Base-by-base conservation (phyloP, 2,113 vertebrate genomes). In the Labeo rohita region DNA sequence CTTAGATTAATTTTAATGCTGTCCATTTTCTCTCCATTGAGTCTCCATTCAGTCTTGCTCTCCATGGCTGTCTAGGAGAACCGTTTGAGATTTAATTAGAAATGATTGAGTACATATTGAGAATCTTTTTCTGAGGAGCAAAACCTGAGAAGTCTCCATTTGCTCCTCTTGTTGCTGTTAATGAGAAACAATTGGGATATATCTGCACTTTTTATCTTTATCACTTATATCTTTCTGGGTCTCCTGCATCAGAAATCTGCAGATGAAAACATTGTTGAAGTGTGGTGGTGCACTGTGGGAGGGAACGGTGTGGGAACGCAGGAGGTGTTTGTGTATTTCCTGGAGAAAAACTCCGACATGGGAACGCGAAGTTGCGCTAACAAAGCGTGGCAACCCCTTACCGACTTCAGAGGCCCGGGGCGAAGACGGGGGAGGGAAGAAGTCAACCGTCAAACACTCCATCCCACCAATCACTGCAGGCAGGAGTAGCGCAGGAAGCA, bases 291-390 rank as follows among this genome's bases (percentile, higher is more conserved):
- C 34, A 56, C 82, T 70, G 0, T 3, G 70, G 83, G 86, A 80
- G 78, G 79, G 50, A 43, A 43, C 8, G 1, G 2, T 87, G 87
- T 91, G 92, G 92, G 91, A 80, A 80, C 56, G 91, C 92, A 83
- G 73, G 89, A 91, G 90, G 89, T 91, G 90, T 93, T 91, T 88
- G 84, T 87, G 63, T 87, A 87, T 87, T 92, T 90, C 91, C 91
- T 89, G 89, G 65, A 78, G 91, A 84, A 84, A 8, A 45, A 81
- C 81, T 86, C 7, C 2, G 90, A 92, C 92, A 87, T 92, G 90
- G 92, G 93, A 94, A 93, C 88, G 73, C 74, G 74, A 49, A 85
- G 80, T 74, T 6, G 4, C 50, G 36, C 89, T 91, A 93, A 93
- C 73, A 54, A 92, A 92, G 90, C 84, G n/a, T 91, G 88, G 88